Base-by-base conservation (phyloP, 2,888 invertebrate genomes). In the Latrodectus hesperus region DNA sequence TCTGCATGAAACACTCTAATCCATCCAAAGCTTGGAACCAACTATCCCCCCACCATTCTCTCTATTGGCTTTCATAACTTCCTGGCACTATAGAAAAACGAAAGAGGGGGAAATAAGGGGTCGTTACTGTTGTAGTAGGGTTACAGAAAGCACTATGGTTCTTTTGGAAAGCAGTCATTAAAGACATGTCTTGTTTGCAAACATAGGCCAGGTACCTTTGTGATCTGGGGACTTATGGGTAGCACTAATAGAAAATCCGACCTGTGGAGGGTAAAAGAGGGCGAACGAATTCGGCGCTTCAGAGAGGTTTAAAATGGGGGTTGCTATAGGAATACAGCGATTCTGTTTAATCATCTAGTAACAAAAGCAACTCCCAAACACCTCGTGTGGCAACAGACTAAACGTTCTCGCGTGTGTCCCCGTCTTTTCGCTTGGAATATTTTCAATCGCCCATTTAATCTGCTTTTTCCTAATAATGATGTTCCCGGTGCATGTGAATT, bases 131-230 rank as follows among this genome's bases (percentile, higher is more conserved):
- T 88, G 82, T 88, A 88, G 71, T 55, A 83, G 74, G 83, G 82
- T 74, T 79, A 88, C 74, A 79, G 83, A 88, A 82, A 83, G 74
- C 78, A 79, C 78, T 64, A 68, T 70, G 70, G 78, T 55, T 82
- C 87, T 88, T 88, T 88, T 83, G 74, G 68, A 70, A 88, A 84
- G 88, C 88, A 84, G 84, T 88, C 84, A 88, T 88, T 88, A 88
- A 88, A 88, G 84, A 88, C 84, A 88, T 88, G 88, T 80, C 88
- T 84, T 88, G 88, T 88, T 88, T 88, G 88, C 88, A 88, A 88
- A 88, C 88, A 88, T 65, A 72, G 84, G 51, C 80, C 76, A 76
- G 84, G 80, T 80, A 76, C 80, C 72, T 78, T 88, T 88, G 84
- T 88, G 76, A 17, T 60, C 76, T 26, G 67, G 87, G 74, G 71